phyloP scores from a whole-genome alignment of 2,888 invertebrate species.

The Scaptomyza polygonia region DNA sequence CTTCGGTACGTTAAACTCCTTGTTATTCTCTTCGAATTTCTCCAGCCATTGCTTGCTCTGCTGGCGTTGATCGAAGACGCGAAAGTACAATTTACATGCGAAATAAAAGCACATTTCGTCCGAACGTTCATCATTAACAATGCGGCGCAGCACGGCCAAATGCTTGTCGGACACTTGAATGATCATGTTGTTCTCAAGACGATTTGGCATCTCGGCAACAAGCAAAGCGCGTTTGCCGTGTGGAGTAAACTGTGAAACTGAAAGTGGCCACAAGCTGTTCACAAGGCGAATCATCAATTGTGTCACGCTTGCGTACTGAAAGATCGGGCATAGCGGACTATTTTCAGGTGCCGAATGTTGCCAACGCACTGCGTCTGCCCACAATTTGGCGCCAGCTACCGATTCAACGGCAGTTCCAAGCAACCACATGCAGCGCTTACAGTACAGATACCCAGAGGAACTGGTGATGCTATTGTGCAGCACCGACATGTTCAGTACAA shows the following conservation, averaged over 20 bases:
- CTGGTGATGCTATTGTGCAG: slow-evolving; percentile 36
- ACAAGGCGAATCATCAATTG: slow-evolving; percentile 68
- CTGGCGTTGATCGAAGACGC: slow-evolving; percentile 21
- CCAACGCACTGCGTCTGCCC: slow-evolving; percentile 75
- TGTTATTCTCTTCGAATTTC: slow-evolving; percentile 45
- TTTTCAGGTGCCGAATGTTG: neutral
- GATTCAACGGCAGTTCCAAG: slow-evolving; percentile 69
- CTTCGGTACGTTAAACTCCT: slow-evolving; percentile 69
- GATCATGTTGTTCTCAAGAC: slow-evolving; percentile 70
- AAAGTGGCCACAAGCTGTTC: slow-evolving; percentile 56
- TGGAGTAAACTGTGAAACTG: slow-evolving; percentile 24
- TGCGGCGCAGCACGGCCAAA: slow-evolving; percentile 70
- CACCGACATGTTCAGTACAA: slow-evolving; percentile 62
- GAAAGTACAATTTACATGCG: slow-evolving; percentile 65
- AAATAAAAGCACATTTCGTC: slow-evolving; percentile 31
- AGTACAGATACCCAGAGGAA: slow-evolving; percentile 69
- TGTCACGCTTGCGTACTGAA: slow-evolving; percentile 42
- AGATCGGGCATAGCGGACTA: slow-evolving; percentile 36
- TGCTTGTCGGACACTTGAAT: slow-evolving; percentile 81
- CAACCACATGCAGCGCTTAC: slow-evolving; percentile 72
- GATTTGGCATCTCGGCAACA: slow-evolving; percentile 68
- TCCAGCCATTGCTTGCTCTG: neutral
- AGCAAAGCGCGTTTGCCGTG: slow-evolving; percentile 59
- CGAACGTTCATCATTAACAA: slow-evolving; percentile 8
- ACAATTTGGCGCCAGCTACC: slow-evolving; percentile 74